Conservation (phyloP, 2,113 vertebrate species). For the Ameiurus melas region DNA sequence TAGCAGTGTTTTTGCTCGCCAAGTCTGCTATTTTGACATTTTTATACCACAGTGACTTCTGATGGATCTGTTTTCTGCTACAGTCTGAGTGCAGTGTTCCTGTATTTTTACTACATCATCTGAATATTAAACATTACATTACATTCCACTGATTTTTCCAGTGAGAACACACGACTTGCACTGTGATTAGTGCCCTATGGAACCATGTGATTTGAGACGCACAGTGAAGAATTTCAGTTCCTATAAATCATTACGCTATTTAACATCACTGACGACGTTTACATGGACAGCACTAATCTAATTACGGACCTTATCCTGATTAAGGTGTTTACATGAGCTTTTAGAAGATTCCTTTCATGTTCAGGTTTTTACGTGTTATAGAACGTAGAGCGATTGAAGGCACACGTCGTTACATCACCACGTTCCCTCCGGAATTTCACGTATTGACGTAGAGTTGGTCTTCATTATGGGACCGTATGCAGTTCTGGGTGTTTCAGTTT, state of each 20-base stretch:
- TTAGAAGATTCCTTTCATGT: no score
- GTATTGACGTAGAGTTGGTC: no score
- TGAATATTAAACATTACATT: not conserved
- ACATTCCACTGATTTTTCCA: not conserved
- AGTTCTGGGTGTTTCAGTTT: no score
- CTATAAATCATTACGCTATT: not conserved
- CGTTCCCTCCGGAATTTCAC: no score
- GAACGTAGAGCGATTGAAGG: no score
- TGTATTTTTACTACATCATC: not conserved
- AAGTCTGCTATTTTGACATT: not conserved
- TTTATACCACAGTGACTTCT: not conserved
- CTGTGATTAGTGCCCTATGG: not conserved
- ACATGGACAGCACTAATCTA: no score
- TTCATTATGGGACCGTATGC: no score
- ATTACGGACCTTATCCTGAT: no score
- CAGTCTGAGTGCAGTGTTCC: not conserved
- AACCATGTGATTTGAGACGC: not conserved
- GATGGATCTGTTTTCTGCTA: not conserved
- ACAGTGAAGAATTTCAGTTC: not conserved
- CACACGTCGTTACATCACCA: no score
- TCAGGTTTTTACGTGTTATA: no score
- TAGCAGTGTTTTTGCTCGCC: not conserved
- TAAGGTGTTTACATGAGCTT: no score
- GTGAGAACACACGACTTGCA: not conserved
- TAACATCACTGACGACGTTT: not conserved